Base-by-base conservation (phyloP, 2,113 vertebrate genomes). In the Phyllostomus discolor region DNA sequence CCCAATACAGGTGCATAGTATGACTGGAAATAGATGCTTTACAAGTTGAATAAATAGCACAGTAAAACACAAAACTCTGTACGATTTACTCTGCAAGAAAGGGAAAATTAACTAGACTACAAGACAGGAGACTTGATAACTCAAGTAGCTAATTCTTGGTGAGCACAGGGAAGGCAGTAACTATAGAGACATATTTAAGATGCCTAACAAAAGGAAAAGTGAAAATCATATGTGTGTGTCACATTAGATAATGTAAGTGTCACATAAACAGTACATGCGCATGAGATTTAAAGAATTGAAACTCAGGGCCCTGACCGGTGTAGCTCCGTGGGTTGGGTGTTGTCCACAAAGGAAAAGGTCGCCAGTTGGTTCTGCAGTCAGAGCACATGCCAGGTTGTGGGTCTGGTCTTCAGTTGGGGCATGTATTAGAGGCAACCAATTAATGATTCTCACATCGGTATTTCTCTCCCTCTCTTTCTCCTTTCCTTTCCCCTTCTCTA, bases 221-320 rank as follows among this genome's bases (percentile, higher is more conserved):
- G 52, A 64, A 92, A 93, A 50, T 66, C 33, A 20, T n/a, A 73
- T 94, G 46, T 90, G 46, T 90, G 48, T n/a, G 12, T 26, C n/a
- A 82, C 35, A 48, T 82, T 94, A 50, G 52, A 22, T 78, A 83
- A 46, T 20, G 1, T 64, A 80, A 48, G 43, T 41, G 19, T 11
- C 31, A 79, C 69, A 28, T 88, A 75, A 86, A 41, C 3, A 69
- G 43, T 79, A 96, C 54, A 72, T 93, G n/a, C 19, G 80, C 4
- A 10, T 87, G 50, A 69, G 28, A 33, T 89, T 92, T 96, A 57
- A 41, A 69, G 94, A 92, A 33, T 75, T 64, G 90, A 57, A 89
- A 84, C 43, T 82, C 52, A 14, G 22, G 5, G 4, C 62, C 62
- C 62, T 31, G 62, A 31, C 26, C 5, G 4, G 12, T 64, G 28